These are phyloP conservation scores for Orthonevra nobilis DNA, from an alignment of 2,888 invertebrate species.

Conservation along the genomic window DNA sequence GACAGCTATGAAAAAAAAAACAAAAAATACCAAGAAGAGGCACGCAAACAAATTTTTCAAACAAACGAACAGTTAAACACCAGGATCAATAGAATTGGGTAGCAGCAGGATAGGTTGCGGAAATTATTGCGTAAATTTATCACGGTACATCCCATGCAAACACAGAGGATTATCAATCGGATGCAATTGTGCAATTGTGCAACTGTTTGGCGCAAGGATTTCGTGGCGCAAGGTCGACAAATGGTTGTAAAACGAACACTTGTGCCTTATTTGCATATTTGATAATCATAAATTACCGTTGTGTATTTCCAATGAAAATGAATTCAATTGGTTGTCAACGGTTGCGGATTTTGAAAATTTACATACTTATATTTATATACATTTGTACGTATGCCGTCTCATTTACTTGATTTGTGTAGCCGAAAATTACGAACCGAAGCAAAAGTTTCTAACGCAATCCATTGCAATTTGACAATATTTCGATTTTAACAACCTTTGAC, in stretches of 20 bases:
- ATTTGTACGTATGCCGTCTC: background rate
- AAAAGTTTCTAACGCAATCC: too few relatives aligned
- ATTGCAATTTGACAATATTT: too few relatives aligned
- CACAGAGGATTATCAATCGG: constrained; percentile 57
- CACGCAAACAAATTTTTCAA: constrained; percentile 23
- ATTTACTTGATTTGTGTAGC: constrained; percentile 42
- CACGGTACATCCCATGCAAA: constrained; percentile 41
- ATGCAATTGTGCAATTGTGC: constrained; percentile 52
- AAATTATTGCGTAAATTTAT: constrained; percentile 59
- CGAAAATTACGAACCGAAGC: constrained; percentile 22
- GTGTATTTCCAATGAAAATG: constrained; percentile 38
- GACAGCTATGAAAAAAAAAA: constrained; percentile 13
- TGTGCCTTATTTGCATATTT: constrained; percentile 57
- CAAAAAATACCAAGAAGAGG: background rate
- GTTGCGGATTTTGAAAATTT: constrained; percentile 24
- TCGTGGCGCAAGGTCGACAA: constrained; percentile 45
- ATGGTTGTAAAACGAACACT: constrained; percentile 45
- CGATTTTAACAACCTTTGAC: too few relatives aligned
- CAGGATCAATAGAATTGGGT: constrained; percentile 41
- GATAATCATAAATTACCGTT: constrained; percentile 62
- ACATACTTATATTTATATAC: background rate
- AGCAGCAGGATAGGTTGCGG: constrained; percentile 31
- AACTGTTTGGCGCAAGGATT: constrained; percentile 52
- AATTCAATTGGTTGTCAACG: constrained; percentile 50
- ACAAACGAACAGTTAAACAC: constrained; percentile 24